phyloP scores from a whole-genome alignment of 1,140 invertebrate genomes.

The Brachionus sp. region DNA sequence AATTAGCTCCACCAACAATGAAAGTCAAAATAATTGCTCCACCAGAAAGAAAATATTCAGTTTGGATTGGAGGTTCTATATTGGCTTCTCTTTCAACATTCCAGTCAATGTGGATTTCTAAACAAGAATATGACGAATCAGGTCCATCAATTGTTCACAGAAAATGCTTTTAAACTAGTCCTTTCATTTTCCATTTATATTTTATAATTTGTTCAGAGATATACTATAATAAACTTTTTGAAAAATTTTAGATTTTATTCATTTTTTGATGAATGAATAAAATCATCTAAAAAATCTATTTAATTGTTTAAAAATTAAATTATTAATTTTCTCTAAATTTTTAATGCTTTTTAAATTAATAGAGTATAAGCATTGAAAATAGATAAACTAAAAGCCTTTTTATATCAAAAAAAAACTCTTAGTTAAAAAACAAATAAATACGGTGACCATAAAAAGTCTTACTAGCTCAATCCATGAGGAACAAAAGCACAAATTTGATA shows the following conservation, averaged over 20 bases:
- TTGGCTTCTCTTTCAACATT: conserved; percentile 66
- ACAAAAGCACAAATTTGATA: too few species aligned
- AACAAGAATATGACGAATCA: conserved; percentile 80
- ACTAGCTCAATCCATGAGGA: too few species aligned
- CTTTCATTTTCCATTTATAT: neutral
- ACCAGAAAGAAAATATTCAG: conserved; percentile 82
- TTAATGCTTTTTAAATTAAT: too few species aligned
- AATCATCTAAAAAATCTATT: too few species aligned
- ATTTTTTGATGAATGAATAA: too few species aligned
- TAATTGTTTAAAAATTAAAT: too few species aligned
- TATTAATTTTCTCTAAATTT: too few species aligned
- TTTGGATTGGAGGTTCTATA: conserved; percentile 69
- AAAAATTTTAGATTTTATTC: neutral
- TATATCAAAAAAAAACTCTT: too few species aligned
- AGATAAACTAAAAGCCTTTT: too few species aligned
- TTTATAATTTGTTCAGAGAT: neutral
- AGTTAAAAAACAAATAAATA: too few species aligned
- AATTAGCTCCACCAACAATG: conserved; percentile 71
- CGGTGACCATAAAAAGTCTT: too few species aligned
- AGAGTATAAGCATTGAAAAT: too few species aligned
- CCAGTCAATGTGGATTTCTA: conserved; percentile 68
- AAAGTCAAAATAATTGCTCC: conserved; percentile 81
- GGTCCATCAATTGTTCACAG: conserved; percentile 88
- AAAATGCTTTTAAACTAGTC: conserved; percentile 80
- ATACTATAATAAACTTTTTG: neutral